Percentiles rank a stretch among this genome's conserved stretches.
Conservation (phyloP, 2,113 vertebrate genomes). For the Blennius ocellaris region DNA sequence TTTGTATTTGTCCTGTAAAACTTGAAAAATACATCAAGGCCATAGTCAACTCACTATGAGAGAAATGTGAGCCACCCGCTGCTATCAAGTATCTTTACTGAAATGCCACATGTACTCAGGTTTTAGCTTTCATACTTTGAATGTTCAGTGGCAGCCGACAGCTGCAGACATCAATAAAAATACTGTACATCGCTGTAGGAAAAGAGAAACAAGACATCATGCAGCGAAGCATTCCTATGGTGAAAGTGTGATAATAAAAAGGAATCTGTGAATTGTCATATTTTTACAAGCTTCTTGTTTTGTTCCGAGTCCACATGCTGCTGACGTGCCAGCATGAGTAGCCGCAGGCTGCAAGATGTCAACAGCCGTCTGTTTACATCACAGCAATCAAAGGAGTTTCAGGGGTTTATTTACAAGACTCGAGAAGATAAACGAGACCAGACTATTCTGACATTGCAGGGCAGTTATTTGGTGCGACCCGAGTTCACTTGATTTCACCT, state of each 20-base stretch:
- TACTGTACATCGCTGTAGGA: neutral
- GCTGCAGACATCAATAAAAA: neutral
- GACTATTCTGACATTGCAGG: conserved; percentile 18
- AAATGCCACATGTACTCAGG: no score
- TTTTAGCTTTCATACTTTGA: no score
- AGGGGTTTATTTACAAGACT: conserved; percentile 13
- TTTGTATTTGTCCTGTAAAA: no score
- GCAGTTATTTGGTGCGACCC: conserved; percentile 10
- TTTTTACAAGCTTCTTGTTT: neutral
- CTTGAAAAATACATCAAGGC: no score
- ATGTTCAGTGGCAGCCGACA: neutral
- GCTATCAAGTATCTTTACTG: no score
- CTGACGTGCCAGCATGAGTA: conserved; percentile 10
- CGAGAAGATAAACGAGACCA: conserved; percentile 18
- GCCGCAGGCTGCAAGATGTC: conserved; percentile 8
- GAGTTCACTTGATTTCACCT: conserved; percentile 7
- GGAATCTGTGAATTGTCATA: conserved; percentile 13
- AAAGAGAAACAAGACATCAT: conserved; percentile 3
- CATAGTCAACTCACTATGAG: no score
- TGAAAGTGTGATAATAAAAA: neutral
- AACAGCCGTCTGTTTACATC: conserved; percentile 3
- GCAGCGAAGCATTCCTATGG: neutral
- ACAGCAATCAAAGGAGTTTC: conserved; percentile 21
- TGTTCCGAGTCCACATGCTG: conserved; percentile 6
- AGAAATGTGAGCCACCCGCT: no score